Conservation (phyloP, 1,140 invertebrate species). For the Achatina immaculata region DNA sequence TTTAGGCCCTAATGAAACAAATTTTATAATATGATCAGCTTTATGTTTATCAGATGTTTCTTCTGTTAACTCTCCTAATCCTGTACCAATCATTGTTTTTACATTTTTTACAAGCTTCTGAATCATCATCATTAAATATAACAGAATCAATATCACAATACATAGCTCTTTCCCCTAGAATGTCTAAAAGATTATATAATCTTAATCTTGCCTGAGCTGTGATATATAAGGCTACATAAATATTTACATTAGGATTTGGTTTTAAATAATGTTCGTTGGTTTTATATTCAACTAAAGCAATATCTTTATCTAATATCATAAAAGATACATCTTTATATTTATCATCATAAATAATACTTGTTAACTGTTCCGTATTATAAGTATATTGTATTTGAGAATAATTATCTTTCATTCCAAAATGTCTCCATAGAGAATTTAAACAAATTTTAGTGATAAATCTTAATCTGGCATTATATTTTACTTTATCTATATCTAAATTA, state of each 20-base stretch:
- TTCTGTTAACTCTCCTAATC: not conserved
- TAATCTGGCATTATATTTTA: not conserved
- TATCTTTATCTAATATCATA: not conserved
- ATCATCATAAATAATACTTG: not conserved
- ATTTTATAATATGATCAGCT: not conserved
- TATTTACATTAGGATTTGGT: not conserved
- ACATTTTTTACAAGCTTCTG: conserved; percentile 5
- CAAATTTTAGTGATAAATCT: not conserved
- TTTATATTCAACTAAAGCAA: conserved; percentile 1
- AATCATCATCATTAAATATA: not conserved
- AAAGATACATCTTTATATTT: conserved; percentile 10
- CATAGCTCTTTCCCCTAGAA: conserved; percentile 1
- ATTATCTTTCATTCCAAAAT: not conserved
- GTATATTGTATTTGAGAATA: not conserved
- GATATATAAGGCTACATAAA: not conserved
- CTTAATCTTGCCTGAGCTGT: not conserved
- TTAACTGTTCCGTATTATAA: not conserved
- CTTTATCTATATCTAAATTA: not conserved
- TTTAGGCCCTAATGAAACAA: not conserved
- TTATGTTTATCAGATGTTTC: conserved; percentile 1
- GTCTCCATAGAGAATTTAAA: not conserved
- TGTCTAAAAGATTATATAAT: not conserved
- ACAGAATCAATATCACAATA: conserved; percentile 3
- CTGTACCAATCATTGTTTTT: not conserved
- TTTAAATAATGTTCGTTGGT: conserved; percentile 1